These are phyloP conservation scores for Tholera decimalis DNA, from an alignment of 2,888 invertebrate species.

Conservation along the genomic window DNA sequence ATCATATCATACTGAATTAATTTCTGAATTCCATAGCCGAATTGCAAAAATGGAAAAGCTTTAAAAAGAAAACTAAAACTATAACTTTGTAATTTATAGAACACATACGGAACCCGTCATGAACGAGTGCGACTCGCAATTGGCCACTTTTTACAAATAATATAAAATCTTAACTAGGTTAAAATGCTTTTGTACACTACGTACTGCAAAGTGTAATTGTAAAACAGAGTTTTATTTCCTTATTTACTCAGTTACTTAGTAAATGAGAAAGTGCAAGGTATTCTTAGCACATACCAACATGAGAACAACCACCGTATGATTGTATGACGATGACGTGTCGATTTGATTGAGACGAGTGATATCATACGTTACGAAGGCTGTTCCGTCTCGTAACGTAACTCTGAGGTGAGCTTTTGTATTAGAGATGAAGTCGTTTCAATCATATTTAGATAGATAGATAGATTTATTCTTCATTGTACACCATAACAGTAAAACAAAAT, in stretches of 20 bases:
- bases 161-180: neutral
- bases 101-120: too few species aligned
- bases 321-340: constrained; percentile 67
- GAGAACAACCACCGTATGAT: constrained; percentile 42
- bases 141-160: too few species aligned
- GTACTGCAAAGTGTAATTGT: constrained; percentile 1
- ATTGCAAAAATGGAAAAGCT: too few species aligned
- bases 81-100: too few species aligned
- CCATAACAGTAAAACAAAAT: too few species aligned
- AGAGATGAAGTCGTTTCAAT: constrained; percentile 3
- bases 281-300: constrained; percentile 31
- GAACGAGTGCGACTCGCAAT: too few species aligned
- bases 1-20: too few species aligned
- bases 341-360: constrained; percentile 66
- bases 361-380: constrained; percentile 66
- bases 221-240: constrained; percentile 38
- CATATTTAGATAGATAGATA: too few species aligned
- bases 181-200: neutral
- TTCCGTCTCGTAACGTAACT: constrained; percentile 49
- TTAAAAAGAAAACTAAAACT: too few species aligned
- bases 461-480: too few species aligned
- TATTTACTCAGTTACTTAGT: constrained; percentile 35
- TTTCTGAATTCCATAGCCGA: too few species aligned
- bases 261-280: constrained; percentile 56
- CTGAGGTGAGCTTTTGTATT: constrained; percentile 22